Conservation (phyloP, 2,797 vertebrate genomes). For the Acanthurus lineatus region DNA sequence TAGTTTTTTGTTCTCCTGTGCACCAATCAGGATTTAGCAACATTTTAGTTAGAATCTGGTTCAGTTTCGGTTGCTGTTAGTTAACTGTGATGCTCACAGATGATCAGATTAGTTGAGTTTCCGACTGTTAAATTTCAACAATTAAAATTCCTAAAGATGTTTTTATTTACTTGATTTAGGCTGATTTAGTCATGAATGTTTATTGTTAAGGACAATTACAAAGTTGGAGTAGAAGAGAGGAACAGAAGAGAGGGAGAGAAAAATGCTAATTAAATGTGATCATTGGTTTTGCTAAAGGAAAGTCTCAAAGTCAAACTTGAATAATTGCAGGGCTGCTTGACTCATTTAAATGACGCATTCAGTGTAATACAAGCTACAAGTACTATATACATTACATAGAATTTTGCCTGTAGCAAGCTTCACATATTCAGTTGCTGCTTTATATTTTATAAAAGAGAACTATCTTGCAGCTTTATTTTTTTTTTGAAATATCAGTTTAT, state of each 20-base stretch:
- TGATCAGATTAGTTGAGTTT: neutral
- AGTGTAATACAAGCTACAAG: neutral
- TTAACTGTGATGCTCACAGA: neutral
- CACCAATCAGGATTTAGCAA: neutral
- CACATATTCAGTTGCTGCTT: neutral
- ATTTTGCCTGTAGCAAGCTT: neutral
- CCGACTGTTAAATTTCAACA: neutral
- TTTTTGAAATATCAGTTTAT: neutral
- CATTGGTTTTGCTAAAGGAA: too few species aligned
- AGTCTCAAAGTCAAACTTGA: too few species aligned
- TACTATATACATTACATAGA: neutral
- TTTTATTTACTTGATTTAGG: neutral
- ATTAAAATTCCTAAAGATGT: too few species aligned
- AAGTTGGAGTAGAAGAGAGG: neutral
- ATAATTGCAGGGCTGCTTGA: neutral
- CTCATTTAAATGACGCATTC: constrained; percentile 1
- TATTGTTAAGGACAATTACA: neutral
- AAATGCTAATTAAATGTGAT: too few species aligned
- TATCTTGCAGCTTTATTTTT: constrained; percentile 29
- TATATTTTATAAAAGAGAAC: constrained; percentile 3
- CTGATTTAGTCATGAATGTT: constrained; percentile 3
- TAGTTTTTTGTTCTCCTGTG: neutral
- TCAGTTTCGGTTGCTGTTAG: neutral
- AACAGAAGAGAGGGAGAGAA: too few species aligned
- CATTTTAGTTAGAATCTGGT: neutral